Conservation (phyloP, 2,888 invertebrate species). For the Eupelmus urozonus region DNA sequence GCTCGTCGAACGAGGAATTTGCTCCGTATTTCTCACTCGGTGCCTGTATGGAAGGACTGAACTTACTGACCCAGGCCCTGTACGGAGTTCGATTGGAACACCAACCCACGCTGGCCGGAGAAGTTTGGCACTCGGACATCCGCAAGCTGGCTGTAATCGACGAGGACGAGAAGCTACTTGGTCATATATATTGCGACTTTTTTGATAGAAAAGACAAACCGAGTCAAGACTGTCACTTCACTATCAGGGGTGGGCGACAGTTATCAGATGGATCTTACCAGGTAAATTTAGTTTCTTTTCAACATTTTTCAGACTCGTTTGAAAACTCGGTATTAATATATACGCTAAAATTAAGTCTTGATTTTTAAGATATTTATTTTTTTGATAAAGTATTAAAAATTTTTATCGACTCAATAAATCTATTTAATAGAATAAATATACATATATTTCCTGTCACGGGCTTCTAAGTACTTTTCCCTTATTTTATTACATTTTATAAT, state of each 20-base stretch:
- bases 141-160: slow-evolving; percentile 95
- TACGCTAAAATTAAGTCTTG: not conserved
- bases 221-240: slow-evolving; percentile 99
- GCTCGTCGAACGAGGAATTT: slow-evolving; percentile 85
- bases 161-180: slow-evolving; percentile 88
- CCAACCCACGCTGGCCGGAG: slow-evolving; percentile 82
- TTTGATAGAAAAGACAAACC: slow-evolving; percentile 95
- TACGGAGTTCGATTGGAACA: slow-evolving; percentile 90
- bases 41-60: slow-evolving; percentile 97
- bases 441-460: too few relatives aligned
- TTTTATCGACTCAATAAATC: too few relatives aligned
- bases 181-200: slow-evolving; percentile 98
- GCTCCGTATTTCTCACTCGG: slow-evolving; percentile 94
- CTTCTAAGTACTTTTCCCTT: too few relatives aligned
- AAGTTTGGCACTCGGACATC: slow-evolving; percentile 92
- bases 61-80: slow-evolving; percentile 88
- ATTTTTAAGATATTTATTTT: not conserved
- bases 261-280: slow-evolving; percentile 90
- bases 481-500: too few relatives aligned
- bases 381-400: too few relatives aligned
- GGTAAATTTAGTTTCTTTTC: slow-evolving; percentile 73
- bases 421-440: too few relatives aligned
- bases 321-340: not conserved
- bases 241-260: slow-evolving; percentile 94
- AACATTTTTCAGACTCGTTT: not conserved